A percentile compares a stretch with the other conserved stretches of the same genome.
These are phyloP conservation scores for Teleiodes luculella DNA, from an alignment of 2,888 invertebrate species.

Conservation along the genomic window DNA sequence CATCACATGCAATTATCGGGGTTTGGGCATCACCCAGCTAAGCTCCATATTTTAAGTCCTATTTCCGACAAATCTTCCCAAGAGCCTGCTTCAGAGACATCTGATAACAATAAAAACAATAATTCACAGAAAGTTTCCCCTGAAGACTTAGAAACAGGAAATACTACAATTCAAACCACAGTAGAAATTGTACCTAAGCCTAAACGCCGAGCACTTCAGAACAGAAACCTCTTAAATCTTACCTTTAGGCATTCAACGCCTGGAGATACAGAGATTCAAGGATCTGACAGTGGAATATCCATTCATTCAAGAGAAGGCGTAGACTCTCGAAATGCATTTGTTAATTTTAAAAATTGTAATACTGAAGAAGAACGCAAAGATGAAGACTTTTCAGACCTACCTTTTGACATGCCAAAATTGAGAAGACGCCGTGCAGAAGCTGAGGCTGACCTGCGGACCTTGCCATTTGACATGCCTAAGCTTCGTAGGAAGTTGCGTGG, in stretches of 20 bases:
- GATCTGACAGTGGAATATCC: constrained; percentile 93
- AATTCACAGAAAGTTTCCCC: constrained; percentile 88
- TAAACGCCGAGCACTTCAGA: constrained; percentile 84
- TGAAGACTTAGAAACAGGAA: constrained; percentile 77
- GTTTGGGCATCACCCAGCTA: constrained; percentile 85
- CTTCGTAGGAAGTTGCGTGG: constrained; percentile 86
- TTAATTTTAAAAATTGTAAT: constrained; percentile 80
- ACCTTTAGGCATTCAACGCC: constrained; percentile 81
- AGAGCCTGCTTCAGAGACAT: constrained; percentile 90
- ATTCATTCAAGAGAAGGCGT: constrained; percentile 89
- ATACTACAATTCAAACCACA: constrained; percentile 64
- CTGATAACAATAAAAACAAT: constrained; percentile 88
- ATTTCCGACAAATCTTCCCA: constrained; percentile 94
- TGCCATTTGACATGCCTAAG: constrained; percentile 96
- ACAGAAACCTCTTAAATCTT: constrained; percentile 85
- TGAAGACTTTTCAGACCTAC: constrained; percentile 85
- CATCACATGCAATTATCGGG: constrained; percentile 80
- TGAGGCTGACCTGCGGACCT: constrained; percentile 87
- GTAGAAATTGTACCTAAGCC: constrained; percentile 77
- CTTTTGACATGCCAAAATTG: constrained; percentile 94
- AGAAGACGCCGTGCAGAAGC: constrained; percentile 85
- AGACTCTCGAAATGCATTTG: constrained; percentile 81
- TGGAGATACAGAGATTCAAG: constrained; percentile 87
- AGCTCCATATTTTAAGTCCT: constrained; percentile 91
- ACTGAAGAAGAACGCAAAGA: constrained; percentile 70